Evolutionary conservation across 2,888 invertebrate species (phyloP).

Genomic region (Digitonthophagus gazella): DNA sequence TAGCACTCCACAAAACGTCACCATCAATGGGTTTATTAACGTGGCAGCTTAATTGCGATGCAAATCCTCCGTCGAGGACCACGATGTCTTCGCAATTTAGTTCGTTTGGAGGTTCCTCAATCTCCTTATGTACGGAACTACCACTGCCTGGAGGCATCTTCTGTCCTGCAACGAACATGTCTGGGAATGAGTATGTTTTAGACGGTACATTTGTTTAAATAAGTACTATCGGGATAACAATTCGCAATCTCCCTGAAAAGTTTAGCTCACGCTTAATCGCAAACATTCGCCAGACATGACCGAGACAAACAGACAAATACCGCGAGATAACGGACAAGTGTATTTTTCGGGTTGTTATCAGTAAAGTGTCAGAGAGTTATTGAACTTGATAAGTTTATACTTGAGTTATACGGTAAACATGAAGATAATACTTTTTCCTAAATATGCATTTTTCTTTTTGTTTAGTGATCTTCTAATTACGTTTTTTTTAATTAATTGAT

Average conservation of each 20-base stretch:
- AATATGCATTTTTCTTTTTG: background rate
- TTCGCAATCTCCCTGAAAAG: too few species aligned
- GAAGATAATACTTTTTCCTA: background rate
- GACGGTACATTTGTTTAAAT: background rate
- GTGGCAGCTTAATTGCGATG: slow-evolving; percentile 75
- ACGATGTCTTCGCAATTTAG: slow-evolving; percentile 36
- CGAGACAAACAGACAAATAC: background rate
- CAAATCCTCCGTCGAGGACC: slow-evolving; percentile 74
- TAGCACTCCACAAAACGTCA: slow-evolving; percentile 87
- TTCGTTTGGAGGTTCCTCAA: slow-evolving; percentile 21
- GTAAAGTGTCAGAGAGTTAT: background rate
- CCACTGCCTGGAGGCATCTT: slow-evolving; percentile 30
- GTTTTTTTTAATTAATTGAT: background rate
- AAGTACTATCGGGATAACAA: too few species aligned
- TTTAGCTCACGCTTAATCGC: too few species aligned
- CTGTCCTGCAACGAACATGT: slow-evolving; percentile 17
- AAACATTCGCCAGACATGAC: background rate
- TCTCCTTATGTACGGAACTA: slow-evolving; percentile 26
- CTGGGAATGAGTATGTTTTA: background rate
- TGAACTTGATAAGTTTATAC: background rate
- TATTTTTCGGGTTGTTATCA: background rate
- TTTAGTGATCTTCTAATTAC: background rate
- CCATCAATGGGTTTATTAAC: slow-evolving; percentile 75
- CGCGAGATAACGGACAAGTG: background rate
- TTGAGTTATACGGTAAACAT: background rate